Conservation (phyloP, 1,140 invertebrate species). For the Ditylenchus dipsaci region DNA sequence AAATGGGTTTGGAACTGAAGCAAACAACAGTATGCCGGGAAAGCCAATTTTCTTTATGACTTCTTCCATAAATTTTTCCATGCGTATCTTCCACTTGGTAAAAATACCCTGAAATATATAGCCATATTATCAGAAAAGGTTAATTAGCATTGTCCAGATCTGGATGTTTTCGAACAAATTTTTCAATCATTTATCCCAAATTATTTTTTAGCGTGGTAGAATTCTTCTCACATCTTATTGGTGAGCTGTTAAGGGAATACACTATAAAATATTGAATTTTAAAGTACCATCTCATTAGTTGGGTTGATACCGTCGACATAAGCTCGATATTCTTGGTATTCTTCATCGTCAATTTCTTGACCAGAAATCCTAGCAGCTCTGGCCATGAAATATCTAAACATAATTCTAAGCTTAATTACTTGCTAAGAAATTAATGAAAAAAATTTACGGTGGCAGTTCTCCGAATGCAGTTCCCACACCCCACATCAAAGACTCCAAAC, state of each 20-base stretch:
- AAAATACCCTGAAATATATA: neutral
- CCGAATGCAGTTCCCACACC: conserved; percentile 91
- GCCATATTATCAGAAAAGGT: no score
- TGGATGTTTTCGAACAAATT: no score
- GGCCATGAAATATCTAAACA: conserved; percentile 81
- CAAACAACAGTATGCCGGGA: conserved; percentile 91
- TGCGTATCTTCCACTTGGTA: conserved; percentile 13
- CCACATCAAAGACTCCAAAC: conserved; percentile 96
- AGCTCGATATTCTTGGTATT: conserved; percentile 53
- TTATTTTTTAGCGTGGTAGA: no score
- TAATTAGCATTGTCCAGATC: no score
- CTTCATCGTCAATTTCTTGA: conserved; percentile 55
- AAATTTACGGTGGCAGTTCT: conserved; percentile 72
- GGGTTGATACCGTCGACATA: conserved; percentile 21
- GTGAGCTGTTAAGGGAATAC: no score
- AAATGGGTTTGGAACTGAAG: conserved; percentile 92
- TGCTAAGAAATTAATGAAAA: no score
- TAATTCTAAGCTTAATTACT: no score
- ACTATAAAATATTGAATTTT: no score
- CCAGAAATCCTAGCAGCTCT: conserved; percentile 65
- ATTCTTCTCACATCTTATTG: no score
- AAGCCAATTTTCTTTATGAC: conserved; percentile 91
- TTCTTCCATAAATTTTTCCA: conserved; percentile 79
- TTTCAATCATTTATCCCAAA: no score
- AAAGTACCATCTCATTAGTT: conserved; percentile 30